Conservation (phyloP, 2,888 invertebrate species). For the Uropetala carovei region DNA sequence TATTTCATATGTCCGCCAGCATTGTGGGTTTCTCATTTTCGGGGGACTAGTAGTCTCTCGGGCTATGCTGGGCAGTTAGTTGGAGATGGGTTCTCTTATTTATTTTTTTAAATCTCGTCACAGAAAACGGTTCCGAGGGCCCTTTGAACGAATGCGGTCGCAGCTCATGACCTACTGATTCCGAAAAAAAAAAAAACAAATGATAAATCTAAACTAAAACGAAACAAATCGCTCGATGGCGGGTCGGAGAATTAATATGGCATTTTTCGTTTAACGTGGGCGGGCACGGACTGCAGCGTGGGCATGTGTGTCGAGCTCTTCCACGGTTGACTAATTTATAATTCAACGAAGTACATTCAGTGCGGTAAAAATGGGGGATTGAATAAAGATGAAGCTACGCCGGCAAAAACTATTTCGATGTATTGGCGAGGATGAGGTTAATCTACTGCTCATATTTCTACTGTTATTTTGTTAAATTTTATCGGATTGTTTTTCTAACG, state of each 20-base stretch:
- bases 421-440: too few relatives aligned
- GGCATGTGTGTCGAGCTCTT: too few relatives aligned
- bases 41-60: background rate
- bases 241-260: background rate
- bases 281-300: too few relatives aligned
- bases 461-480: too few relatives aligned
- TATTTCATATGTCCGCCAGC: constrained; percentile 19
- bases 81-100: background rate
- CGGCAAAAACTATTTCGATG: too few relatives aligned
- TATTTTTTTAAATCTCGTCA: background rate
- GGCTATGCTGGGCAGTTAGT: background rate
- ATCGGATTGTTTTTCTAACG: too few relatives aligned
- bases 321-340: too few relatives aligned
- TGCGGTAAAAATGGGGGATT: too few relatives aligned
- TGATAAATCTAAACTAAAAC: background rate
- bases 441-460: too few relatives aligned
- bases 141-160: background rate
- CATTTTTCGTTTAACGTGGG: background rate
- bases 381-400: too few relatives aligned
- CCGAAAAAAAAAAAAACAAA: background rate
- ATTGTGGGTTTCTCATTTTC: constrained; percentile 15
- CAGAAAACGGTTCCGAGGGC: background rate
- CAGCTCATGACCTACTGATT: background rate
- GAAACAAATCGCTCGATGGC: background rate
- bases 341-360: too few relatives aligned